Evolutionary conservation across 2,113 vertebrate genomes (phyloP), one percentile per base, ranked within the genome.

Genomic region (Athene noctua): DNA sequence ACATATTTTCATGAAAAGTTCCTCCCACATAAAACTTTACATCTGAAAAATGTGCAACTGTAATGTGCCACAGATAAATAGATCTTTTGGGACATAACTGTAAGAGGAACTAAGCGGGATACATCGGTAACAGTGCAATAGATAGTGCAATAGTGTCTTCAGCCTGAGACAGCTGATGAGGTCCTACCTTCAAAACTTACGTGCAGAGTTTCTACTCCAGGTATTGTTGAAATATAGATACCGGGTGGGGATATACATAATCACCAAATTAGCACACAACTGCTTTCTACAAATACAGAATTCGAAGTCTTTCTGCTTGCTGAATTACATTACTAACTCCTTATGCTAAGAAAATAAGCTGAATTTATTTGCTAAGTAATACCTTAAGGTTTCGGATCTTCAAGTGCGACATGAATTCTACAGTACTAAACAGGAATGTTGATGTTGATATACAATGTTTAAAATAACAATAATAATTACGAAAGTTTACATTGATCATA

Each of bases 241-340:
- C 47, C 86, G 92, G 92, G 44, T 81, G 68, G 68, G 16, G 66
- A 40, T 65, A 70, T 6, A 63, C 30, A 90, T 75, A 89, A 89
- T 68, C 62, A 82, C 44, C 80, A 88, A 94, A 97, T 94, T 83
- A 93, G 67, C 42, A 22, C 74, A 95, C 72, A 92, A 70, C 36
- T 55, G 40, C 42, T 93, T 90, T 71, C 73, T 81, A 21, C 40
- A 36, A 47, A 57, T 52, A 59, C 54, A 62, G 65, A 63, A 96
- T 83, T 95, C 65, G n/a, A 83, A 88, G 32, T 38, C 29, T 95
- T 95, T 65, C 70, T 85, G 26, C 29, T 86, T 92, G 36, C 19
- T 84, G 71, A 96, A 93, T 87, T 95, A 46, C 47, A 25, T 51
- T 63, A 79, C 80, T 91, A 96, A 82, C 55, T 86, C 84, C 34